phyloP scores from a whole-genome alignment of 2,797 vertebrate genomes.

The Sarcophilus harrisii region DNA sequence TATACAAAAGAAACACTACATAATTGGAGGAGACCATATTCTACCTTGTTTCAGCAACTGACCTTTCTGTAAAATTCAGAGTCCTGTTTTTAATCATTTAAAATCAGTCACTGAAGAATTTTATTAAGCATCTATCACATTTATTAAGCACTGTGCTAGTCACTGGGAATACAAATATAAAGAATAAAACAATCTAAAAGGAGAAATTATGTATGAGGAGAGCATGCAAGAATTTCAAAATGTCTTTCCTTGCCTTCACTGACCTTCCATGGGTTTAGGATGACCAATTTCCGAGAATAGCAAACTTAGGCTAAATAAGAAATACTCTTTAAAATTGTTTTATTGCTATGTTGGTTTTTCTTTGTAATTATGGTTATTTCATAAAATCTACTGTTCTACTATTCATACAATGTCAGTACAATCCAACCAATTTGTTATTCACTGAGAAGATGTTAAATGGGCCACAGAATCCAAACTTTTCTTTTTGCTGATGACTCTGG shows the following conservation, averaged over 20 bases:
- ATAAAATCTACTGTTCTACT: conserved; percentile 67
- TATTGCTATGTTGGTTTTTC: conserved; percentile 73
- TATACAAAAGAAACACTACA: not conserved
- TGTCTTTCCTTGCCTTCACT: conserved; percentile 39
- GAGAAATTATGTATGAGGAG: conserved; percentile 55
- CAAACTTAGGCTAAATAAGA: conserved; percentile 68
- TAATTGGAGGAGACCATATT: not conserved
- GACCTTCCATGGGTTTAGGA: conserved; percentile 57
- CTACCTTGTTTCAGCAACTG: not conserved
- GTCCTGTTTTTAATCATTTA: not conserved
- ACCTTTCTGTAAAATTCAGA: not conserved
- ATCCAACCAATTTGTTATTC: conserved; percentile 66
- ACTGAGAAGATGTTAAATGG: conserved; percentile 67
- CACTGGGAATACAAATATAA: conserved; percentile 15
- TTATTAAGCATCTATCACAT: not conserved
- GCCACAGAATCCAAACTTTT: conserved; percentile 48
- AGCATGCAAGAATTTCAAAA: conserved; percentile 16
- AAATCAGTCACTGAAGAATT: not conserved
- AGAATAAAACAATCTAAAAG: conserved; percentile 42
- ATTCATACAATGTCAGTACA: conserved; percentile 57
- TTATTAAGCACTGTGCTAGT: not conserved
- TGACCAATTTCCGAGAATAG: conserved; percentile 69
- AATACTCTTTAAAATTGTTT: conserved; percentile 73
- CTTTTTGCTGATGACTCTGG: conserved; percentile 61
- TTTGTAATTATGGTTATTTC: conserved; percentile 78